Conservation (phyloP, 2,797 vertebrate genomes). For the Varecia variegata region DNA sequence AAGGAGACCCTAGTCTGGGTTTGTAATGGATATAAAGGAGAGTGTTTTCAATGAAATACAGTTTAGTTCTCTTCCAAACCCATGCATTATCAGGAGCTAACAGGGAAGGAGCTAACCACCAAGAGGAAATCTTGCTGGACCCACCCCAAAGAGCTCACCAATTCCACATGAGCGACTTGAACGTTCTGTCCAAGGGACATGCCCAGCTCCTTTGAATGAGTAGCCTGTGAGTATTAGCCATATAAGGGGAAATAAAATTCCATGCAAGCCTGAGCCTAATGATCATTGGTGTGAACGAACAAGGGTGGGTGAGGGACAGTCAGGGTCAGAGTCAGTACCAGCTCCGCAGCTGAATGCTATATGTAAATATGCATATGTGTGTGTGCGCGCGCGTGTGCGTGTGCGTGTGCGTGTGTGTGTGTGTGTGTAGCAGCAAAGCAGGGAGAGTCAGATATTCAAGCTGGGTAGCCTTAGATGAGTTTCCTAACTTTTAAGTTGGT, state of each 20-base stretch:
- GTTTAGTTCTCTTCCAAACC: slow-evolving; percentile 5
- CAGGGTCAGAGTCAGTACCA: neutral
- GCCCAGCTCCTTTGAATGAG: neutral
- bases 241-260: neutral
- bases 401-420: neutral
- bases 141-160: neutral
- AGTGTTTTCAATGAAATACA: neutral
- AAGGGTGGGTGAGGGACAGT: neutral
- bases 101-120: neutral
- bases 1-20: neutral
- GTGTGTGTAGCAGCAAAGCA: neutral
- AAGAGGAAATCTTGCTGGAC: neutral
- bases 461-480: neutral
- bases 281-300: neutral
- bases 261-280: neutral
- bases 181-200: neutral
- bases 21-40: neutral
- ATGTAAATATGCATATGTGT: neutral
- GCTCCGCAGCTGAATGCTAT: neutral
- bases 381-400: neutral
- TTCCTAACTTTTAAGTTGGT: neutral
- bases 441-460: neutral
- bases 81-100: neutral
- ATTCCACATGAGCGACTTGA: neutral
- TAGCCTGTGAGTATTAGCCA: neutral